phyloP scores from a whole-genome alignment of 1,140 invertebrate genomes.

The Sesamia nonagrioides region DNA sequence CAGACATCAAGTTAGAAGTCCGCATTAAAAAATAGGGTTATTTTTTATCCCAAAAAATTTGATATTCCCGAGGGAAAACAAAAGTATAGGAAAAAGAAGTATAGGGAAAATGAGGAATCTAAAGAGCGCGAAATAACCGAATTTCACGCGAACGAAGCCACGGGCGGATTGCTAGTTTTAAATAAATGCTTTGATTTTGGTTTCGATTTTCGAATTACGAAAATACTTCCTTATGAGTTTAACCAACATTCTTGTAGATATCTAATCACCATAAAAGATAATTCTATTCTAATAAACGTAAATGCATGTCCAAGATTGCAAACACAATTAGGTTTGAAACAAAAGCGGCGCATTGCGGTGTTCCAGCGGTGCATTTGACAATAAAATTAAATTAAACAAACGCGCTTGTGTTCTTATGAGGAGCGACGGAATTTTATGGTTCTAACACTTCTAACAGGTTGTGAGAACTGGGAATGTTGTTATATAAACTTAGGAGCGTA shows the following conservation, averaged over 20 bases:
- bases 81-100: too few species aligned
- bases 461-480: not conserved
- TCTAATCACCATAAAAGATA: constrained; percentile 29
- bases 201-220: too few species aligned
- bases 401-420: constrained; percentile 29
- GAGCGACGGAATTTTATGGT: constrained; percentile 30
- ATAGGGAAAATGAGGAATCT: too few species aligned
- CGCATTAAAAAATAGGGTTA: too few species aligned
- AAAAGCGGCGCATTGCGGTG: constrained; percentile 35
- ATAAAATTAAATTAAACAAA: constrained; percentile 46
- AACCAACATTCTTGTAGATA: not conserved
- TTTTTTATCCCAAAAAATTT: too few species aligned
- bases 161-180: too few species aligned
- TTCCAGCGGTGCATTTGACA: constrained; percentile 39
- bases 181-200: too few species aligned
- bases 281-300: constrained; percentile 28
- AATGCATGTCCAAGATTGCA: constrained; percentile 28
- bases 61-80: too few species aligned
- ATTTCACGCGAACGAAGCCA: too few species aligned
- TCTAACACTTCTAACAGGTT: not conserved
- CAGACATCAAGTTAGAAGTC: too few species aligned
- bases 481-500: not conserved
- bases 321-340: constrained; percentile 29
- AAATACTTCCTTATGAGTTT: not conserved
- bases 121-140: too few species aligned